Conservation (phyloP, 2,888 invertebrate species). For the Cephonodes hylas region DNA sequence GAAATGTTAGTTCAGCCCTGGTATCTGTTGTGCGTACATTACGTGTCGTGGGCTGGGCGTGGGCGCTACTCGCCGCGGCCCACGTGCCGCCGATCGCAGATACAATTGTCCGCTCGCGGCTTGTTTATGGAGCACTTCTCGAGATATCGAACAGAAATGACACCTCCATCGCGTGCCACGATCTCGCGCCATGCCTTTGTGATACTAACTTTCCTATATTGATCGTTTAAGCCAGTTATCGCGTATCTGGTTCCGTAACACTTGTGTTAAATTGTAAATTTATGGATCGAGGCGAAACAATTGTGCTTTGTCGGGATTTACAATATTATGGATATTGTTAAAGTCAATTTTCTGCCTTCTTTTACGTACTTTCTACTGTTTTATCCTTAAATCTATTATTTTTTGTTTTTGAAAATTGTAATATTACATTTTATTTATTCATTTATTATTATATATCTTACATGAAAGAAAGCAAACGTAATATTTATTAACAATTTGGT, state of each 20-base stretch:
- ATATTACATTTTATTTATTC: no score
- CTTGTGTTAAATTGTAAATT: background rate
- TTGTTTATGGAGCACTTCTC: constrained; percentile 65
- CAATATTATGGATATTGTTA: background rate
- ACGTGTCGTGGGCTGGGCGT: constrained; percentile 51
- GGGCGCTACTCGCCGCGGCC: constrained; percentile 74
- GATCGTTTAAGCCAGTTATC: constrained; percentile 27
- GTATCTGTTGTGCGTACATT: constrained; percentile 40
- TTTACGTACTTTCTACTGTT: no score
- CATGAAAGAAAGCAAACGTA: no score
- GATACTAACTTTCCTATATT: constrained; percentile 27
- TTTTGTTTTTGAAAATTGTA: no score
- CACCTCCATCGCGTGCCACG: constrained; percentile 57
- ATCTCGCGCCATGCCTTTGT: constrained; percentile 40
- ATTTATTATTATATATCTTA: no score
- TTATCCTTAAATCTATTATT: no score
- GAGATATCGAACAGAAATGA: constrained; percentile 60
- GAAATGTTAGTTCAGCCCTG: constrained; percentile 67
- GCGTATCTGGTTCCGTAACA: background rate
- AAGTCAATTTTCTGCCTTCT: no score
- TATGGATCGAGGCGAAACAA: background rate
- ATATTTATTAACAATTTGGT: no score
- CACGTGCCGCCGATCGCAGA: constrained; percentile 71
- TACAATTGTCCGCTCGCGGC: constrained; percentile 68
- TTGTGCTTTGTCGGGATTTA: background rate